These are phyloP conservation scores for Endotricha flammealis DNA, from an alignment of 2,888 invertebrate genomes.

Conservation along the genomic window DNA sequence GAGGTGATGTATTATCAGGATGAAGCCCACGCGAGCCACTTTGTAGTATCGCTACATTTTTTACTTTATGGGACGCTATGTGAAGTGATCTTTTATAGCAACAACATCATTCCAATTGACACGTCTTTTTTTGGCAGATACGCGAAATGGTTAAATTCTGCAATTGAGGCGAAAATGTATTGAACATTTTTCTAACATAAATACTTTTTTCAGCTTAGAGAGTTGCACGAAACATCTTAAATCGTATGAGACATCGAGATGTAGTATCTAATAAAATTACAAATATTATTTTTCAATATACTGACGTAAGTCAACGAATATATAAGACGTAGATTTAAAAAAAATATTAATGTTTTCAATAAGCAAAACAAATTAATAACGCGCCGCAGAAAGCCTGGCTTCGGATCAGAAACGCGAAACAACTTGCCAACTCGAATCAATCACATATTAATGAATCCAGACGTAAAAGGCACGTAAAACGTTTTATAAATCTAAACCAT, in stretches of 20 bases:
- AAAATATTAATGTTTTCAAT: too few species aligned
- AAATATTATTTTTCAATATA: too few species aligned
- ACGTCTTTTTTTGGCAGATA: conserved; percentile 8
- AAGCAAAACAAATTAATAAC: too few species aligned
- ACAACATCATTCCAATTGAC: conserved; percentile 12
- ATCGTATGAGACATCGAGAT: too few species aligned
- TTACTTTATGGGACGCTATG: conserved; percentile 21
- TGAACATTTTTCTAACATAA: too few species aligned
- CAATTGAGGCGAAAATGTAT: too few species aligned
- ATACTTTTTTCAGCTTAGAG: too few species aligned
- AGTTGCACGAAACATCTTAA: too few species aligned
- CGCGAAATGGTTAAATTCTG: neutral
- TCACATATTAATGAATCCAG: conserved; percentile 17
- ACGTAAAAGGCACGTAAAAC: conserved; percentile 20
- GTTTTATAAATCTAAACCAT: conserved; percentile 47
- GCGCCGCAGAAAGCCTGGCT: too few species aligned
- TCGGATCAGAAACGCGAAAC: neutral
- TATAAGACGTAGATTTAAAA: too few species aligned
- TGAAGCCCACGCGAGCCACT: conserved; percentile 30
- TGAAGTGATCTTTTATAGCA: conserved; percentile 15
- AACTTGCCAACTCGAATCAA: conserved; percentile 10
- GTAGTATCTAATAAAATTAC: too few species aligned
- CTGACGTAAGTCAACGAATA: too few species aligned
- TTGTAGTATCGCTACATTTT: conserved; percentile 26
- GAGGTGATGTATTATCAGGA: conserved; percentile 59